Evolutionary conservation across 2,888 invertebrate genomes (phyloP).

Genomic region (Drosophila fulvimacula): DNA sequence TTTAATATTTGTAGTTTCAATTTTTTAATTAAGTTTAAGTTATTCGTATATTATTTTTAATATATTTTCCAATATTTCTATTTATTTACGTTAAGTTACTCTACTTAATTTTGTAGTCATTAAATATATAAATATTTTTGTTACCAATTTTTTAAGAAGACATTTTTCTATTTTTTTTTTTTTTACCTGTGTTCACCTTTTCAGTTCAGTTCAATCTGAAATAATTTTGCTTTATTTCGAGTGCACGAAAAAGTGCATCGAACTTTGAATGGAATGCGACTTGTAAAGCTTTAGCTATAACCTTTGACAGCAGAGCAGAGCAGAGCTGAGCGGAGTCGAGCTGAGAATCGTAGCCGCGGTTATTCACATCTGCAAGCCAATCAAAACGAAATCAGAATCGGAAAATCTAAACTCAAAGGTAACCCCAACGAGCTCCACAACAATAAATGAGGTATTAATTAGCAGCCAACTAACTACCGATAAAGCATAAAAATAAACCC

Average conservation of each 20-base stretch:
- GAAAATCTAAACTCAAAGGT: slow-evolving; percentile 39
- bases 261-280: slow-evolving; percentile 6
- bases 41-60: no score
- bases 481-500: slow-evolving; percentile 31
- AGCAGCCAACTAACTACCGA: slow-evolving; percentile 66
- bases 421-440: slow-evolving; percentile 33
- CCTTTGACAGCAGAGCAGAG: slow-evolving; percentile 18
- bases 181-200: not conserved
- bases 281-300: slow-evolving; percentile 5
- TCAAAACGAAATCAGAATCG: slow-evolving; percentile 44
- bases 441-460: slow-evolving; percentile 77
- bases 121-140: no score
- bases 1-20: no score
- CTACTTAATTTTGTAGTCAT: no score
- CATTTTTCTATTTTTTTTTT: no score
- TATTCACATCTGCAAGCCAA: slow-evolving; percentile 25
- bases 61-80: no score
- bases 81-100: no score
- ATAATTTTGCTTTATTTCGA: not conserved
- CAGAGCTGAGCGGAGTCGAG: not conserved
- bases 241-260: slow-evolving; percentile 5
- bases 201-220: not conserved
- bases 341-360: not conserved
- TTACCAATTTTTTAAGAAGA: no score
- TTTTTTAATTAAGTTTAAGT: no score